phyloP scores from a whole-genome alignment of 2,113 vertebrate species.

The Crotalus viridis region DNA sequence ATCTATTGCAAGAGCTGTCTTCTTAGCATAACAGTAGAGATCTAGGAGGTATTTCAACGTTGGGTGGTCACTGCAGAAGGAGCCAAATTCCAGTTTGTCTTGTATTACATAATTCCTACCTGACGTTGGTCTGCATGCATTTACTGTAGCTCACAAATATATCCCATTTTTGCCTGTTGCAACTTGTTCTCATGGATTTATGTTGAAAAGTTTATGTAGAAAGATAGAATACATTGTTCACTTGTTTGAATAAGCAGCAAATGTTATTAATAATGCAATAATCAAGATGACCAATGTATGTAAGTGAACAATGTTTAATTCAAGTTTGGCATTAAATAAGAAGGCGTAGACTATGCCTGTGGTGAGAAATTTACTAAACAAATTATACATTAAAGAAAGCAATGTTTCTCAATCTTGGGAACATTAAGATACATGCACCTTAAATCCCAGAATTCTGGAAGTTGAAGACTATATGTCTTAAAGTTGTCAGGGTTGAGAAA shows the following conservation, averaged over 20 bases:
- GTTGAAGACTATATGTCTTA: background rate
- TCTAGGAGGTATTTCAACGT: background rate
- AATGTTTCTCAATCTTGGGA: background rate
- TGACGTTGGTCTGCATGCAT: accelerated
- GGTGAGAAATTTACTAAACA: background rate
- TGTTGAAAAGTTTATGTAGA: background rate
- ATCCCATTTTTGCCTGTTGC: background rate
- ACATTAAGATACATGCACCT: background rate
- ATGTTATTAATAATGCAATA: background rate
- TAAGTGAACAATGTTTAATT: background rate
- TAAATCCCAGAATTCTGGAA: background rate
- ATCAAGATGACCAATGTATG: background rate
- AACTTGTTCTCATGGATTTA: background rate
- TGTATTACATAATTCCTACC: background rate
- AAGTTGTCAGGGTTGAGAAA: background rate
- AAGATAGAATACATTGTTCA: background rate
- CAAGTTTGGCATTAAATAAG: background rate
- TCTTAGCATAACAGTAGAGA: background rate
- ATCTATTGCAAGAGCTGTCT: background rate
- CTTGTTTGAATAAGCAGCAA: background rate
- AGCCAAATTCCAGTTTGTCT: background rate
- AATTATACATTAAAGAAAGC: background rate
- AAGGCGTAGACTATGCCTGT: background rate
- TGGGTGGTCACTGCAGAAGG: conserved; percentile 1
- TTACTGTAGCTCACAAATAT: background rate